phyloP scores from a whole-genome alignment of 2,888 invertebrate species.

The Heliothis peltigera region DNA sequence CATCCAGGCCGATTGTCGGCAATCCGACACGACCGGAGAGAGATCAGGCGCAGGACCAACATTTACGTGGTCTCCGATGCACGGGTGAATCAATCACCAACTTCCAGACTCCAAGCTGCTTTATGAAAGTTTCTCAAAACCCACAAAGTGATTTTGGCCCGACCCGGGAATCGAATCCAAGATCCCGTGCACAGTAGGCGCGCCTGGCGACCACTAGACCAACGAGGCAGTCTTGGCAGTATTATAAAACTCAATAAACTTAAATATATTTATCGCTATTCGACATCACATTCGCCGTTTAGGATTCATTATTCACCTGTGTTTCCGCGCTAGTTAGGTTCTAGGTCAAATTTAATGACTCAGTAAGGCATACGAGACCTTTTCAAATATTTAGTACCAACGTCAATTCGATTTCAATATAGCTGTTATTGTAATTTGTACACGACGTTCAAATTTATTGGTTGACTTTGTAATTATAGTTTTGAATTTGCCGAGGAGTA shows the following conservation, averaged over 20 bases:
- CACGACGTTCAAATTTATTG: slow-evolving; percentile 10
- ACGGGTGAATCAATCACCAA: too few species aligned
- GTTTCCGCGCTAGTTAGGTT: slow-evolving; percentile 50
- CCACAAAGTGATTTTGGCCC: too few species aligned
- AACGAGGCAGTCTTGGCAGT: too few species aligned
- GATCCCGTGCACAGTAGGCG: too few species aligned
- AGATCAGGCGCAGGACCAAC: too few species aligned
- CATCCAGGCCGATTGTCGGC: too few species aligned
- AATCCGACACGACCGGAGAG: too few species aligned
- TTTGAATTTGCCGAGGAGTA: not conserved
- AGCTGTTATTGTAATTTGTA: slow-evolving; percentile 3
- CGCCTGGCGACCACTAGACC: too few species aligned
- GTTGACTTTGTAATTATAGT: slow-evolving; percentile 1
- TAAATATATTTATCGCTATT: slow-evolving; percentile 12
- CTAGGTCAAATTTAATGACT: slow-evolving; percentile 49
- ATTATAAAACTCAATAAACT: slow-evolving; percentile 10
- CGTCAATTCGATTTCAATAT: slow-evolving; percentile 34
- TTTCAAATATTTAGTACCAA: slow-evolving; percentile 27
- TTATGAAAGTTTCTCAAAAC: too few species aligned
- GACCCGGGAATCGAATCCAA: too few species aligned
- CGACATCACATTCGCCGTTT: slow-evolving; percentile 21
- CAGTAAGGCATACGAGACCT: slow-evolving; percentile 29
- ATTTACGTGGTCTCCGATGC: too few species aligned
- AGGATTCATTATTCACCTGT: slow-evolving; percentile 44
- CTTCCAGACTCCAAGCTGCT: too few species aligned